Evolutionary conservation across 2,888 invertebrate species (phyloP), one percentile per base, ranked within the genome.

Genomic region (Agonopterix subpropinquella): DNA sequence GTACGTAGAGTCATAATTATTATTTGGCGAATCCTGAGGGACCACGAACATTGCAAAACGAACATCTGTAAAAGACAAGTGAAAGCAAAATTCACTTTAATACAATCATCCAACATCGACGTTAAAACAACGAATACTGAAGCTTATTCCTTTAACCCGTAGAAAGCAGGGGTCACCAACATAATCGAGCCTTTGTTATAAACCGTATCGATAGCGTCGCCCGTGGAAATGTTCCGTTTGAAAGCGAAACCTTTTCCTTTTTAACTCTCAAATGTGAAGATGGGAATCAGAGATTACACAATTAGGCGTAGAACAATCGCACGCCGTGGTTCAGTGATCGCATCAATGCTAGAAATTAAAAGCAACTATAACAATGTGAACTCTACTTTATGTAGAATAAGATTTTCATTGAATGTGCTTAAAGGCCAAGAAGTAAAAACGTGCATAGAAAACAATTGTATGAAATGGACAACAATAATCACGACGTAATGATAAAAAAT

Each of bases 121-220:
- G 39, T 9, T 39, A 39, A 39, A 39, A 39, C 57, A 56, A 57
- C 55, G 53, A 56, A 58, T 63, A 69, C 69, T 61, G 62, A 61
- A 60, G 54, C 61, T 42, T 68, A 70, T 70, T 68, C 70, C 72
- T 65, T 57, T 69, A 58, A 67, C 61, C 63, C 53, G 58, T 42
- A 73, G 77, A 77, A 77, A 78, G 80, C 61, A 55, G 65, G 62
- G 73, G 70, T 73, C 72, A 59, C 58, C 67, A 64, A 66, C 65
- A 69, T 73, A 75, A 73, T 67, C 67, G 66, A 70, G 70, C 71
- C 72, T 67, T 72, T 67, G 67, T 67, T 61, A 54, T 45, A 61
- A 61, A 68, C 69, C 62, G 67, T 66, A 61, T 62, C 68, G 65
- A 64, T 64, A 61, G 59, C 62, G 65, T 67, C 58, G 57, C 65